Percentiles rank a stretch among this genome's conserved stretches.
These are phyloP conservation scores for Amiota mariae DNA, from an alignment of 2,888 invertebrate genomes.

Conservation along the genomic window DNA sequence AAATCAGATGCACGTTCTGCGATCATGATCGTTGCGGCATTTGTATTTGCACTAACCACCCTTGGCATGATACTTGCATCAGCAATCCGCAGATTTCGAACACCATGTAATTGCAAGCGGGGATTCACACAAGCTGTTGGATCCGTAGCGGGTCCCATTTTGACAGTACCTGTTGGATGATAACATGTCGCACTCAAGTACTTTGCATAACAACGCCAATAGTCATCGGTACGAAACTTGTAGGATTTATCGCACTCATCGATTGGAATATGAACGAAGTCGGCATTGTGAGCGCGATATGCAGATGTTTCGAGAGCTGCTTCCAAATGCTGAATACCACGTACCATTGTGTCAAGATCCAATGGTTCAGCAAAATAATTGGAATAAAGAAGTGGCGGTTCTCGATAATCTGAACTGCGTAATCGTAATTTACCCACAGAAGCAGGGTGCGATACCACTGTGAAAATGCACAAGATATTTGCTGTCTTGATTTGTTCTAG, in stretches of 20 bases:
- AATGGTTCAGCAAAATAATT: slow-evolving; percentile 79
- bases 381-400: slow-evolving; percentile 78
- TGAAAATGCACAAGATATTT: slow-evolving; percentile 71
- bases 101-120: slow-evolving; percentile 78
- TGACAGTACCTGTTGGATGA: slow-evolving; percentile 81
- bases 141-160: slow-evolving; percentile 80
- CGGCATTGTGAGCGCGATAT: slow-evolving; percentile 68
- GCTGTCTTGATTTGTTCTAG: slow-evolving; percentile 39
- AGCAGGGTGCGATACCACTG: slow-evolving; percentile 73
- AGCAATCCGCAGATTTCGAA: slow-evolving; percentile 79
- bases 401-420: slow-evolving; percentile 74
- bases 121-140: slow-evolving; percentile 80
- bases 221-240: slow-evolving; percentile 67
- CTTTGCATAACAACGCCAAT: slow-evolving; percentile 81
- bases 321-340: slow-evolving; percentile 73
- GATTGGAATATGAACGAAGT: slow-evolving; percentile 56
- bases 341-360: slow-evolving; percentile 76
- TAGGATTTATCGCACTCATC: slow-evolving; percentile 58
- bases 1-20: slow-evolving; percentile 85
- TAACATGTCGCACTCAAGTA: slow-evolving; percentile 81
- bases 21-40: slow-evolving; percentile 89
- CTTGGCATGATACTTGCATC: slow-evolving; percentile 87
- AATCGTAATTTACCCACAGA: slow-evolving; percentile 76
- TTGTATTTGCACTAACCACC: slow-evolving; percentile 85
- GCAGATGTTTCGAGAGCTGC: slow-evolving; percentile 72